Conservation (phyloP, 2,113 vertebrate species). For the Campylomormyrus tamandua region DNA sequence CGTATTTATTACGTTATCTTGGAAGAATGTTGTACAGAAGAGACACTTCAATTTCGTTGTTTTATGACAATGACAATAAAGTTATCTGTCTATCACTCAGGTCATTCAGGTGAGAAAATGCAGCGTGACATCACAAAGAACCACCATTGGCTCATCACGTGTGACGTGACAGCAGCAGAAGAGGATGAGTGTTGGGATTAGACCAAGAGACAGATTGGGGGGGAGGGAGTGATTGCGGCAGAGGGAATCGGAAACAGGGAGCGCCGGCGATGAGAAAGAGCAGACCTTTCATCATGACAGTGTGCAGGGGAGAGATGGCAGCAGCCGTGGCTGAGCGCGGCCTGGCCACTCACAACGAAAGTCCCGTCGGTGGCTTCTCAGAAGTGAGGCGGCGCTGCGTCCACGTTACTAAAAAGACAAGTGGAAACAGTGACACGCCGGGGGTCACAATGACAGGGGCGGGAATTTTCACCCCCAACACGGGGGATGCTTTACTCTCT, state of each 20-base stretch:
- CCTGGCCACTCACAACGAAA: constrained; percentile 32
- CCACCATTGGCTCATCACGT: not conserved
- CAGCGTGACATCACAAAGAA: not conserved
- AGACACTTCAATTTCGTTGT: too few relatives aligned
- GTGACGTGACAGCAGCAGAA: not conserved
- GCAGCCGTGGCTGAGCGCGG: not conserved
- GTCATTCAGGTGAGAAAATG: not conserved
- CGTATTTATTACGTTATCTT: too few relatives aligned
- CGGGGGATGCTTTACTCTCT: not conserved
- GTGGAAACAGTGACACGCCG: constrained; percentile 4
- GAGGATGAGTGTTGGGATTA: not conserved
- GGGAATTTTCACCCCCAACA: constrained; percentile 35
- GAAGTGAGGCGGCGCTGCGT: constrained; percentile 17
- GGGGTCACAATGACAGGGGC: constrained; percentile 16
- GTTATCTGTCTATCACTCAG: not conserved
- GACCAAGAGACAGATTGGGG: not conserved
- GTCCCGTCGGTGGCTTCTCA: constrained; percentile 22
- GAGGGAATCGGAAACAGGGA: not conserved
- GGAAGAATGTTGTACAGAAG: too few relatives aligned
- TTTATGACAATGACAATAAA: too few relatives aligned
- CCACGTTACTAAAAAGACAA: constrained; percentile 37
- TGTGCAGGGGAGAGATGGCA: not conserved
- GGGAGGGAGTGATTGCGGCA: not conserved
- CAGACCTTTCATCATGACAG: not conserved
- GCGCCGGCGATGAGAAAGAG: not conserved